A percentile compares a stretch with the other conserved stretches of the same genome.
These are phyloP conservation scores for Pyrochroa serraticornis DNA, from an alignment of 2,888 invertebrate species.

Conservation along the genomic window DNA sequence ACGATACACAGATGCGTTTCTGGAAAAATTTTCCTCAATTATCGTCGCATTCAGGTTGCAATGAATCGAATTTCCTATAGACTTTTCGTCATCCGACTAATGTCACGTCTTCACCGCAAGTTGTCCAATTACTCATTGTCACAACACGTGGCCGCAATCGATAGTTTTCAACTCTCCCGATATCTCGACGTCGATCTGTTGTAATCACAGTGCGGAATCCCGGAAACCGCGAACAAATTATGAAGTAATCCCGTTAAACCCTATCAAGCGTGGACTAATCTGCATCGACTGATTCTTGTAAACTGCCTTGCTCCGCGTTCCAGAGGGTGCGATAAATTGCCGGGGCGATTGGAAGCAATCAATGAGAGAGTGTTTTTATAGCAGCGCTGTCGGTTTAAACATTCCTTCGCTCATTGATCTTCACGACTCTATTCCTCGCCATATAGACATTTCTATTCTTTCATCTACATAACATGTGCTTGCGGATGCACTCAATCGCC, in stretches of 20 bases:
- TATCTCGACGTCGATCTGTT: constrained; percentile 23
- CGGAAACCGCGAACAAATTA: constrained; percentile 43
- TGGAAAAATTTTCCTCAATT: too few relatives aligned
- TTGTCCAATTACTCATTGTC: constrained; percentile 24
- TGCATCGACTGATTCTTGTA: constrained; percentile 41
- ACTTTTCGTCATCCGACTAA: too few relatives aligned
- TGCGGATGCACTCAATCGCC: background rate
- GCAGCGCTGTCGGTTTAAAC: constrained; percentile 38
- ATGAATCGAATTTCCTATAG: too few relatives aligned
- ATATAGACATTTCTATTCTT: constrained; percentile 30
- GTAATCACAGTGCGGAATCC: constrained; percentile 32
- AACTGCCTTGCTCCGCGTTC: constrained; percentile 36
- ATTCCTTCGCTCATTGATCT: constrained; percentile 41
- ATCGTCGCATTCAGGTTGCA: too few relatives aligned
- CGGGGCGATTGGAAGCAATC: constrained; percentile 42
- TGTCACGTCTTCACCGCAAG: constrained; percentile 22
- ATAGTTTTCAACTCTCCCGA: constrained; percentile 22
- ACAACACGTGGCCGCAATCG: constrained; percentile 28
- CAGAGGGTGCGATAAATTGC: constrained; percentile 41
- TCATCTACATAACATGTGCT: constrained; percentile 26
- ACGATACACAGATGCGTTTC: too few relatives aligned
- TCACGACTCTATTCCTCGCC: constrained; percentile 37
- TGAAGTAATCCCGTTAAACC: constrained; percentile 42
- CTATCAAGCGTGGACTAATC: constrained; percentile 40
- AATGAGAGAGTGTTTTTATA: constrained; percentile 43